Conservation (phyloP, 2,888 invertebrate genomes). For the Sipha maydis region DNA sequence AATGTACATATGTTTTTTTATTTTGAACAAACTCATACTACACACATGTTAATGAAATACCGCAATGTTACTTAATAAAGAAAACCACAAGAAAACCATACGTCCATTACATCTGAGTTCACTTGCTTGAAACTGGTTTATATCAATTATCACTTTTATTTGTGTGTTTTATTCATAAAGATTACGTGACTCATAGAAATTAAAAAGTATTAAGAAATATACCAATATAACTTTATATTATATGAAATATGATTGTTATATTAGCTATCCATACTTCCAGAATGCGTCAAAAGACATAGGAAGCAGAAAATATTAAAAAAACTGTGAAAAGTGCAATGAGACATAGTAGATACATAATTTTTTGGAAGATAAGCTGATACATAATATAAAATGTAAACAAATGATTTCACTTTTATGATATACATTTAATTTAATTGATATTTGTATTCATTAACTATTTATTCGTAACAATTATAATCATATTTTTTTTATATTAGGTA, state of each 20-base stretch:
- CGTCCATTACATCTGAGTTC: conserved; percentile 72
- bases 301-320: conserved; percentile 71
- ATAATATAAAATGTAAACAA: conserved; percentile 64
- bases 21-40: no score
- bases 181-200: conserved; percentile 71
- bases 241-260: background rate
- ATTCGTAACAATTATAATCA: background rate
- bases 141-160: conserved; percentile 68
- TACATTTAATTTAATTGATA: no score
- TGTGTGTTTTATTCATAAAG: conserved; percentile 73
- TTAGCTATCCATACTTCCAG: conserved; percentile 66
- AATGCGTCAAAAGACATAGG: conserved; percentile 71
- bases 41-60: no score
- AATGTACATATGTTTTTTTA: no score
- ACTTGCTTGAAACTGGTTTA: conserved; percentile 71
- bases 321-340: conserved; percentile 69
- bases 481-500: conserved; percentile 67
- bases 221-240: background rate
- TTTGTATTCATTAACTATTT: no score
- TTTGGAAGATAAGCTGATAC: conserved; percentile 70
- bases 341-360: conserved; percentile 70
- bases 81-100: conserved; percentile 68
- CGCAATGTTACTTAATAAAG: no score
- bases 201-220: conserved; percentile 69
- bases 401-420: no score